Conservation (phyloP, 2,797 vertebrate genomes). For the Chelonia mydas region DNA sequence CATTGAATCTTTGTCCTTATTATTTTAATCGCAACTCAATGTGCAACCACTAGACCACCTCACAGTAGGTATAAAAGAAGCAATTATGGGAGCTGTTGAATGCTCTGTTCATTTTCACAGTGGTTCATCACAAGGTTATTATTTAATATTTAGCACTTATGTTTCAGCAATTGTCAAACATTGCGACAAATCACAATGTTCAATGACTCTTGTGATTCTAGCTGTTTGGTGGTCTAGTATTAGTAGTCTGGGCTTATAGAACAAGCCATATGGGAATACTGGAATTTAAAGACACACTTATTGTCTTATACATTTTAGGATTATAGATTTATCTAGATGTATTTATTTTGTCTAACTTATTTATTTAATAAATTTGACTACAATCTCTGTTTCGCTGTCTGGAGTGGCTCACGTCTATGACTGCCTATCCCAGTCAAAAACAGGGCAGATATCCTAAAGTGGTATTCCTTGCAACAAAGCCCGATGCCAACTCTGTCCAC, state of each 20-base stretch:
- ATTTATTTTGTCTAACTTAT: background rate
- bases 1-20: background rate
- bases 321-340: background rate
- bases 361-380: background rate
- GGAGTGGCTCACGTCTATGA: background rate
- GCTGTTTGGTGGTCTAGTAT: background rate
- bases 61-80: background rate
- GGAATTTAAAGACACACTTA: background rate
- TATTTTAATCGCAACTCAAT: background rate
- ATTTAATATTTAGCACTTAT: background rate
- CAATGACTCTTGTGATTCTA: background rate
- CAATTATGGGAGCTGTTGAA: background rate
- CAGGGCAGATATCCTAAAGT: background rate
- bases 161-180: background rate
- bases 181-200: background rate
- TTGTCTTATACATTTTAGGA: background rate
- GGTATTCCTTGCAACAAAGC: background rate
- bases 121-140: background rate
- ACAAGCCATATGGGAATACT: background rate
- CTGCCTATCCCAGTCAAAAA: background rate
- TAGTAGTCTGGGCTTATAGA: background rate
- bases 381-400: background rate
- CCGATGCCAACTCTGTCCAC: too few species aligned
- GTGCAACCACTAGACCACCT: background rate
- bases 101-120: background rate